phyloP scores from a whole-genome alignment of 2,888 invertebrate species.

The Lepidonotus clava region DNA sequence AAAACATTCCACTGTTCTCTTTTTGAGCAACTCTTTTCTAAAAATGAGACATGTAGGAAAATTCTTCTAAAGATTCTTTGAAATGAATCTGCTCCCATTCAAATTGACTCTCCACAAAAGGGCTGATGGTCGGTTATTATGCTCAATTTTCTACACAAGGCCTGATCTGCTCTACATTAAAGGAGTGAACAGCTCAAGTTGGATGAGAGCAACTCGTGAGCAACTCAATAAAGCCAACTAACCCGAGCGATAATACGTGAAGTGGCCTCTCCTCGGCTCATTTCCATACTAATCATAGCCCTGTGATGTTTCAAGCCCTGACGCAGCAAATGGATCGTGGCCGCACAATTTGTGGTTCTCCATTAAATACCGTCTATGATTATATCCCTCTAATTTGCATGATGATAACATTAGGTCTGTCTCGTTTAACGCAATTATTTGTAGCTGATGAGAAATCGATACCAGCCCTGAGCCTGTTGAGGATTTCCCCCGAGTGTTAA shows the following conservation, averaged over 20 bases:
- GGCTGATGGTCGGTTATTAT: not conserved
- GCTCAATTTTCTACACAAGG: not conserved
- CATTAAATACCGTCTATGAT: slow-evolving; percentile 37
- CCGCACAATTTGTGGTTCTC: slow-evolving; percentile 20
- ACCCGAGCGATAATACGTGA: slow-evolving; percentile 21
- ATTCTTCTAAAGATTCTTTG: no score
- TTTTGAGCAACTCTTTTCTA: no score
- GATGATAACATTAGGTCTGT: slow-evolving; percentile 47
- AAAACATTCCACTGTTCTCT: no score
- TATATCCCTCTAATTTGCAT: slow-evolving; percentile 41
- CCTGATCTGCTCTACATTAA: no score
- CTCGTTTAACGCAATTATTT: slow-evolving; percentile 24
- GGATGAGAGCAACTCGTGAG: no score
- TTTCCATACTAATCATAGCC: slow-evolving; percentile 28
- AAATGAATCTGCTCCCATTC: no score
- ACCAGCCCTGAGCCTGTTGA: not conserved
- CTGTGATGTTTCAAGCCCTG: slow-evolving; percentile 4
- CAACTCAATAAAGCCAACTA: slow-evolving; percentile 3
- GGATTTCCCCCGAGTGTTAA: no score
- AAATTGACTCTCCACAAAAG: no score
- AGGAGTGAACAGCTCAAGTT: no score
- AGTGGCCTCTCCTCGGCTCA: not conserved
- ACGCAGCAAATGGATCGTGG: slow-evolving; percentile 18
- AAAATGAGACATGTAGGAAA: no score
- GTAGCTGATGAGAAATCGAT: not conserved